A percentile compares a stretch with the other conserved stretches of the same genome.
phyloP scores from a whole-genome alignment of 1,140 invertebrate genomes.

The Antheraea mylitta region DNA sequence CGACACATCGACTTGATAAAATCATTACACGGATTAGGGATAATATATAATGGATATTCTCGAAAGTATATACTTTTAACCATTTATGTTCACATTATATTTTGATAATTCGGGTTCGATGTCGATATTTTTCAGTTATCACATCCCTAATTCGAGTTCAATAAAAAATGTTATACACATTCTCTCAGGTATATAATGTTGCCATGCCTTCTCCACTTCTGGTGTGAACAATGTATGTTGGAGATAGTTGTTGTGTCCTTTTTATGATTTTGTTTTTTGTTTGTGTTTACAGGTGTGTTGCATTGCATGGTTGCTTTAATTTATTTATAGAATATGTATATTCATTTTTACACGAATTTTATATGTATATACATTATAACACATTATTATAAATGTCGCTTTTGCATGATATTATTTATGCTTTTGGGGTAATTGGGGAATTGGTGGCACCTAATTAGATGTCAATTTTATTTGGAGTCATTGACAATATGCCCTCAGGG shows the following conservation, averaged over 20 bases:
- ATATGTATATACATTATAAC: too few species aligned
- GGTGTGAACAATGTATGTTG: not conserved
- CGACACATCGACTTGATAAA: too few species aligned
- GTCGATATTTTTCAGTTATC: not conserved
- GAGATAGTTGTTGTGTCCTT: not conserved
- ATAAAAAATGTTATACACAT: not conserved
- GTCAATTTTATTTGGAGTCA: conserved; percentile 45
- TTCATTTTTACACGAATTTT: too few species aligned
- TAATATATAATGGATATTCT: too few species aligned
- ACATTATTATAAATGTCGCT: not conserved
- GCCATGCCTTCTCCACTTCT: not conserved
- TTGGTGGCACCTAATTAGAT: conserved; percentile 20
- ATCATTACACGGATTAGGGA: too few species aligned
- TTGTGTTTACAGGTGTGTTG: not conserved
- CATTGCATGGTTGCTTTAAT: not conserved
- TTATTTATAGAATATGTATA: not conserved
- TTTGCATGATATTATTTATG: not conserved
- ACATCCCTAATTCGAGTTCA: not conserved
- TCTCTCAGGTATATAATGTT: not conserved
- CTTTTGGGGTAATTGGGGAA: conserved; percentile 14
- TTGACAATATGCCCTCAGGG: conserved; percentile 66
- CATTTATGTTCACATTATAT: too few species aligned
- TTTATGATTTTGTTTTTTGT: not conserved
- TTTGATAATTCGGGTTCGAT: not conserved
- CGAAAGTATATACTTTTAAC: too few species aligned